phyloP scores from a whole-genome alignment of 2,797 vertebrate species.

The Rachycentron canadum region DNA sequence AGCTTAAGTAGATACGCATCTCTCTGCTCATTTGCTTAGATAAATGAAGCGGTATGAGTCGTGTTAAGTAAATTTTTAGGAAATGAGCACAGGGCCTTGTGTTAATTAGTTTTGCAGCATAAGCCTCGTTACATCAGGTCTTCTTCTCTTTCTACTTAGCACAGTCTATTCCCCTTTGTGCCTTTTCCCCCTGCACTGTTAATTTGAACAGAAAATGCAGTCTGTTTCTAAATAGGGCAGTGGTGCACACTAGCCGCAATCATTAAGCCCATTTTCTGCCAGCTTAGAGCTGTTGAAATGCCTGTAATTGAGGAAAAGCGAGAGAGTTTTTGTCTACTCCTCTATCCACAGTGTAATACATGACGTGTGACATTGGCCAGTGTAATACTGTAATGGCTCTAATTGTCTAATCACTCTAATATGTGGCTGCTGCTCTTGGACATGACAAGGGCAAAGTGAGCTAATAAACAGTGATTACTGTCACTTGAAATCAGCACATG shows the following conservation, averaged over 20 bases:
- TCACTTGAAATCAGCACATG: conserved; percentile 73
- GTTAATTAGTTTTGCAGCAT: conserved; percentile 77
- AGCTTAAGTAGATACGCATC: conserved; percentile 79
- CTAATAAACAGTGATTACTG: conserved; percentile 77
- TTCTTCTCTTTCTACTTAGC: conserved; percentile 66
- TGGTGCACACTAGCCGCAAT: conserved; percentile 66
- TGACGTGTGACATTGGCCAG: conserved; percentile 69
- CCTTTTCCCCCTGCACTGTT: conserved; percentile 60
- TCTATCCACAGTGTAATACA: conserved; percentile 49
- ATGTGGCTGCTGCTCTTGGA: conserved; percentile 71
- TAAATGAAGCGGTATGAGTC: conserved; percentile 73
- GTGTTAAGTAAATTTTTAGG: conserved; percentile 78
- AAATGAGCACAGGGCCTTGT: conserved; percentile 69
- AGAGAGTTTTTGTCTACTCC: conserved; percentile 52
- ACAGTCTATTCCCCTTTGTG: conserved; percentile 75
- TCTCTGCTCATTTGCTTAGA: conserved; percentile 73
- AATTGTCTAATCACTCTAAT: conserved; percentile 83
- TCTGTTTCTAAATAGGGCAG: conserved; percentile 73
- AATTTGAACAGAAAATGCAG: conserved; percentile 77
- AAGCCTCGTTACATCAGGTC: conserved; percentile 73
- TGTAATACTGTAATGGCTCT: conserved; percentile 77
- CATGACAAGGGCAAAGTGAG: conserved; percentile 73
- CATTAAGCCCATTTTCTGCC: conserved; percentile 77
- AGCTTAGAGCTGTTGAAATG: conserved; percentile 74
- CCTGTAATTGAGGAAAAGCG: conserved; percentile 57